Conservation (phyloP, 1,140 invertebrate species). For the Drosophila parvula region DNA sequence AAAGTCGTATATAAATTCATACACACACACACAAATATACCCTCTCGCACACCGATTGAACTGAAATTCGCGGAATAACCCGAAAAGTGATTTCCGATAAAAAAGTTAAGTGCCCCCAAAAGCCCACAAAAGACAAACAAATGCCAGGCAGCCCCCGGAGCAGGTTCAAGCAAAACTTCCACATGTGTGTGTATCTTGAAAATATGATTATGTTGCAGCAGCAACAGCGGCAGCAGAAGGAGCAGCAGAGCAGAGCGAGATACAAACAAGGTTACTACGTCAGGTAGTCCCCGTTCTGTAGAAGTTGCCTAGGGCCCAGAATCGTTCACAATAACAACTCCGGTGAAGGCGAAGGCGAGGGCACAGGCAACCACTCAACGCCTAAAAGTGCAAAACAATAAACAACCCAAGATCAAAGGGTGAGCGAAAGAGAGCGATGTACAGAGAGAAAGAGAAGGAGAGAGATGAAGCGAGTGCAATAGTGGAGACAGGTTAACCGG, state of each 20-base stretch:
- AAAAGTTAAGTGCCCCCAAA: slow-evolving; percentile 76
- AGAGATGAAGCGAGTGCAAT: slow-evolving; percentile 10
- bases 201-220: slow-evolving; percentile 75
- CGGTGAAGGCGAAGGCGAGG: background rate
- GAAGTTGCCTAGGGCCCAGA: slow-evolving; percentile 26
- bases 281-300: slow-evolving; percentile 58
- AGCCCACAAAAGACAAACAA: slow-evolving; percentile 55
- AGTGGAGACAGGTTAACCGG: slow-evolving; percentile 55
- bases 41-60: slow-evolving; percentile 24
- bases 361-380: slow-evolving; percentile 38
- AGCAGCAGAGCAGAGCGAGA: background rate
- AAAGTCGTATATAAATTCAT: slow-evolving; percentile 10
- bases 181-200: slow-evolving; percentile 64
- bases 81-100: slow-evolving; percentile 73
- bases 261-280: slow-evolving; percentile 63
- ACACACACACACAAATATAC: background rate
- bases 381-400: slow-evolving; percentile 65
- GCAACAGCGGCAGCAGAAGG: background rate
- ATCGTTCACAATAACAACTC: slow-evolving; percentile 20
- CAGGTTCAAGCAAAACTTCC: slow-evolving; percentile 62
- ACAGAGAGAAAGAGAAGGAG: background rate
- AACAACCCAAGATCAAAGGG: slow-evolving; percentile 46
- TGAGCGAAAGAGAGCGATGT: slow-evolving; percentile 1
- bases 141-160: slow-evolving; percentile 25
- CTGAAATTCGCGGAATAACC: slow-evolving; percentile 65